Base-by-base conservation (phyloP, 2,113 vertebrate genomes). In the Taurulus bubalis region DNA sequence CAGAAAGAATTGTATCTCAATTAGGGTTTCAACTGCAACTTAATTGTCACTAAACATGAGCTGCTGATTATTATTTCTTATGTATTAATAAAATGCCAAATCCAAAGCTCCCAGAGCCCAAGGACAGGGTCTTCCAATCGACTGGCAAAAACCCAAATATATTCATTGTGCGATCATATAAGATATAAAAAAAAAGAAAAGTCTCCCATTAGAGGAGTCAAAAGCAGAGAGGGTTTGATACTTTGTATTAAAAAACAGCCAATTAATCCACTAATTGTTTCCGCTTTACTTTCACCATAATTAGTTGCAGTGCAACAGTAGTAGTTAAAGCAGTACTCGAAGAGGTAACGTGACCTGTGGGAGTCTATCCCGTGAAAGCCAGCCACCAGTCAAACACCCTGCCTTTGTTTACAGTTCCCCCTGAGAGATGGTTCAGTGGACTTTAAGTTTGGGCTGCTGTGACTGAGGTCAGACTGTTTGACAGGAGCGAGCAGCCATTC, bases 341-440 rank as follows among this genome's bases (percentile, higher is more conserved):
- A 45, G 32, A 64, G 40, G 15, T 20, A 66, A 40, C 1, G 2
- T 67, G 70, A 81, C 45, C 34, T 40, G 8, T 67, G 82, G 63
- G 78, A 38, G 40, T 65, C 34, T 18, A 32, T 34, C n/a, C 28
- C 4, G 30, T 80, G 85, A 66, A 65, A 74, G 40, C 71, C 75
- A 68, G 53, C 40, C 77, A 64, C 42, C 74, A 60, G 53, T 69
- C 79, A 78, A 65, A 87, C 75, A 70, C 77, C 38, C 53, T 14
- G 64, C 7, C 64, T 85, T 80, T 90, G 79, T 93, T 93, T 87
- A 87, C 85, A 60, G 53, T 64, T 71, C 45, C 51, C 81, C 51
- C 53, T 28, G 45, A 81, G 65, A 80, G 69, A 64, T 24, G 79
- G 67, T 71, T 18, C 26, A 58, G 65, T 73, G 85, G 81, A 87